These are phyloP conservation scores for Tapirus indicus DNA, from an alignment of 2,797 vertebrate species.

Conservation along the genomic window DNA sequence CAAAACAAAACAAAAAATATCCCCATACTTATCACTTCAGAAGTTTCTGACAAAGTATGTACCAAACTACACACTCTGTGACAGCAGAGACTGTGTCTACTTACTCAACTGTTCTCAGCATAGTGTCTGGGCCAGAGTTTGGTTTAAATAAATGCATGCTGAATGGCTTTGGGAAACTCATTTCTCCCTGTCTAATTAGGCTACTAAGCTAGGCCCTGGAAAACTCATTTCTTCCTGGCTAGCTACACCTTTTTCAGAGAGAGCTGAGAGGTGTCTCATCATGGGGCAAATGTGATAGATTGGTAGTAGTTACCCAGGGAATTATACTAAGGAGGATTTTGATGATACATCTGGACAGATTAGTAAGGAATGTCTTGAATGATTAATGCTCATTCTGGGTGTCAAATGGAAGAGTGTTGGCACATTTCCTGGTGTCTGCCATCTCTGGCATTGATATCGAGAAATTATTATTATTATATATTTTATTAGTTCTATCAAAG, in stretches of 20 bases:
- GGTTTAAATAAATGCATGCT: not conserved
- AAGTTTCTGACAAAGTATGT: not conserved
- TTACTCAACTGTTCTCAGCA: not conserved
- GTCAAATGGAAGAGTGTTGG: not conserved
- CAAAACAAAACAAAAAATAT: not conserved
- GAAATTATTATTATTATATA: not conserved
- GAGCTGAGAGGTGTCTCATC: not conserved
- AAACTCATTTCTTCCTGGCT: not conserved
- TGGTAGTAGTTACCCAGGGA: not conserved
- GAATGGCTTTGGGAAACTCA: not conserved
- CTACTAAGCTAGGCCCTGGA: not conserved
- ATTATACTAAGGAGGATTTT: not conserved
- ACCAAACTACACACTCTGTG: not conserved
- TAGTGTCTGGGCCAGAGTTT: not conserved
- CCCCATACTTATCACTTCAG: not conserved
- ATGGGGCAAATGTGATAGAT: not conserved
- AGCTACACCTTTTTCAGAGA: not conserved
- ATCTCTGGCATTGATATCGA: not conserved
- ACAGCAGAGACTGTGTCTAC: not conserved
- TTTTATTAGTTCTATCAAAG: not conserved
- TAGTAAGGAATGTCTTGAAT: not conserved
- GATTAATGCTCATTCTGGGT: not conserved
- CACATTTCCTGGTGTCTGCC: not conserved
- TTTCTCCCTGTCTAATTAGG: not conserved
- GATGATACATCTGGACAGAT: not conserved